phyloP scores from a whole-genome alignment of 1,140 invertebrate species.

The Drosophila sproati region DNA sequence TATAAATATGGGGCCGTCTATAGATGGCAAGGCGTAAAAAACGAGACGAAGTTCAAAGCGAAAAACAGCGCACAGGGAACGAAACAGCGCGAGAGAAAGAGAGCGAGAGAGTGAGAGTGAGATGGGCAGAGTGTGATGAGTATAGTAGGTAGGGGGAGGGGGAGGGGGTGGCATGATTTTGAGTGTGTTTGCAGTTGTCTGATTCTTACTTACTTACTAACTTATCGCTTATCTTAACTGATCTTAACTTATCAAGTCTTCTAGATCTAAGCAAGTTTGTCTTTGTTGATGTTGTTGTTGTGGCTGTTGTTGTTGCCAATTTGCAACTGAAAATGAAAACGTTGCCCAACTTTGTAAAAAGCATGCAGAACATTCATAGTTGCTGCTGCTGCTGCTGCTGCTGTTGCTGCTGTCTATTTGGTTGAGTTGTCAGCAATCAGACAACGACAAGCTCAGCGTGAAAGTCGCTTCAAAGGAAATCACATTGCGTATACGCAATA shows the following conservation, averaged over 20 bases:
- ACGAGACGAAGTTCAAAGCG: slow-evolving; percentile 56
- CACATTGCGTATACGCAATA: slow-evolving; percentile 75
- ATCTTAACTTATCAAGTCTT: slow-evolving; percentile 32
- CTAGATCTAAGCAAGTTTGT: slow-evolving; percentile 30
- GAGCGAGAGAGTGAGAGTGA: neutral
- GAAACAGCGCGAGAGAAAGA: neutral
- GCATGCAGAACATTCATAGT: neutral
- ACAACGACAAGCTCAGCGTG: slow-evolving; percentile 50
- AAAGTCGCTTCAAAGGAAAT: slow-evolving; percentile 76
- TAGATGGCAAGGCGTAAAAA: slow-evolving; percentile 58
- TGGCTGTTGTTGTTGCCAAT: slow-evolving; percentile 15
- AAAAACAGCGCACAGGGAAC: slow-evolving; percentile 38
- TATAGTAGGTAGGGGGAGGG: neutral
- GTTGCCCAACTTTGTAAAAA: neutral
- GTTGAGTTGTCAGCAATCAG: slow-evolving; percentile 58
- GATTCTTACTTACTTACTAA: slow-evolving; percentile 40
- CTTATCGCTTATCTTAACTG: slow-evolving; percentile 67
- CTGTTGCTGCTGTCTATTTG: slow-evolving; percentile 51
- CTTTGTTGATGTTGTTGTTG: no score
- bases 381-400: slow-evolving; percentile 32
- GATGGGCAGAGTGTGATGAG: neutral
- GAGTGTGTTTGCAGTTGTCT: slow-evolving; percentile 33
- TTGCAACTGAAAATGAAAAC: neutral
- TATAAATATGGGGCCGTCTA: slow-evolving; percentile 45
- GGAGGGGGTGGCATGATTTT: neutral